A percentile compares a stretch with the other conserved stretches of the same genome.
Evolutionary conservation across 2,113 vertebrate genomes (phyloP).

Genomic region (Solea senegalensis): DNA sequence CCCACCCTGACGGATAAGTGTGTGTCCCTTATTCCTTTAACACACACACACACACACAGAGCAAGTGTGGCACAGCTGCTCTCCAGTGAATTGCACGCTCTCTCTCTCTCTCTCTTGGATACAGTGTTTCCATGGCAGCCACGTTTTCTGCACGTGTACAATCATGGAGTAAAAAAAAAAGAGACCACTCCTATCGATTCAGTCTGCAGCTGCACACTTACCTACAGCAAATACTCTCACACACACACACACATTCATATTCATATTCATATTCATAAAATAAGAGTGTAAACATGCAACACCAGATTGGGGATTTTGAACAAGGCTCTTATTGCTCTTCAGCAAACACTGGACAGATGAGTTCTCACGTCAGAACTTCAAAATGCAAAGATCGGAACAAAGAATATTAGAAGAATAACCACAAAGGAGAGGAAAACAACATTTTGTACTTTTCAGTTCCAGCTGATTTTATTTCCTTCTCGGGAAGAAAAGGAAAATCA

Average conservation of each 20-base stretch:
- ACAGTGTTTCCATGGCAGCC: conserved; percentile 80
- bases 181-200: conserved; percentile 69
- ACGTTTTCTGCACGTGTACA: conserved; percentile 75
- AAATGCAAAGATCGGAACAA: too few species aligned
- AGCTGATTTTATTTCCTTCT: conserved; percentile 99
- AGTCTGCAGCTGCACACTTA: conserved; percentile 54
- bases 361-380: too few species aligned
- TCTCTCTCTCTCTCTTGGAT: conserved; percentile 70
- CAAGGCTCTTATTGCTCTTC: not conserved
- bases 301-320: conserved; percentile 18
- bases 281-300: conserved; percentile 43
- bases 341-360: too few species aligned
- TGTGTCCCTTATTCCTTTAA: conserved; percentile 63
- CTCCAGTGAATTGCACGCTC: conserved; percentile 61
- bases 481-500: conserved; percentile 84
- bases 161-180: conserved; percentile 46
- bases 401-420: not conserved
- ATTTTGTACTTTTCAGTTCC: conserved; percentile 93
- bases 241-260: conserved; percentile 6
- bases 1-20: conserved; percentile 66
- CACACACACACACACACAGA: conserved; percentile 41
- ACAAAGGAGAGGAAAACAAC: not conserved
- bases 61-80: conserved; percentile 22
- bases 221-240: conserved; percentile 37
- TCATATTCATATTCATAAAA: conserved; percentile 5